Evolutionary conservation across 2,113 vertebrate species (phyloP), one percentile per base, ranked within the genome.

Genomic region (Cariama cristata): DNA sequence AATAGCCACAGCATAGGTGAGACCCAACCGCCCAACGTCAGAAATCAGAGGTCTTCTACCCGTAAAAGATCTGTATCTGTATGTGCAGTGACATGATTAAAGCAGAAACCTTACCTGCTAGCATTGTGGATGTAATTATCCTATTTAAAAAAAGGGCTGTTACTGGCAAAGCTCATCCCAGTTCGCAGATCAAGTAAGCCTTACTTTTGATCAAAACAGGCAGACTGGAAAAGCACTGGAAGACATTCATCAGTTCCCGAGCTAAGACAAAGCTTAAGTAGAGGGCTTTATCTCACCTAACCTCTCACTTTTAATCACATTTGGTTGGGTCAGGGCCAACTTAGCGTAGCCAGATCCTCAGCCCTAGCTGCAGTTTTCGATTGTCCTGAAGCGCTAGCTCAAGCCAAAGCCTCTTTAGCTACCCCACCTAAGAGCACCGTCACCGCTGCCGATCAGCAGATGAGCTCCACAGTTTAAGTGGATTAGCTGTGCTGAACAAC

Each of bases 321-420:
- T 88, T 56, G 60, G 73, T 35, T 93, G 91, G 86, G 73, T 30
- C 52, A 87, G 84, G 21, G 68, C 89, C 91, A 96, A 63, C 47
- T 26, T 27, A 63, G 20, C 14, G 32, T 94, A 94, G 96, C 76
- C 55, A 87, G 89, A 95, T 95, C 38, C 68, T 80, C 60, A 79
- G 64, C 38, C 60, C 7, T 2, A 74, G 52, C 76, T 95, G 24
- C 47, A 63, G 64, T 49, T 55, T 91, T 74, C 86, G 83, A 88
- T 47, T 86, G 86, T 76, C 87, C 44, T 50, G 60, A 66, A 86
- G 83, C 7, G 0, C 67, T 12, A 74, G 83, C 66, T 87, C 62
- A 47, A 88, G 88, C 63, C 88, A 96, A 96, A 96, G 93, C 93
- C 92, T 93, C 94, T 93, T 94, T 81, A 88, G 77, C 81, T 50